A percentile compares a stretch with the other conserved stretches of the same genome.
Evolutionary conservation across 2,888 invertebrate species (phyloP).

Genomic region (Mythimna loreyi): DNA sequence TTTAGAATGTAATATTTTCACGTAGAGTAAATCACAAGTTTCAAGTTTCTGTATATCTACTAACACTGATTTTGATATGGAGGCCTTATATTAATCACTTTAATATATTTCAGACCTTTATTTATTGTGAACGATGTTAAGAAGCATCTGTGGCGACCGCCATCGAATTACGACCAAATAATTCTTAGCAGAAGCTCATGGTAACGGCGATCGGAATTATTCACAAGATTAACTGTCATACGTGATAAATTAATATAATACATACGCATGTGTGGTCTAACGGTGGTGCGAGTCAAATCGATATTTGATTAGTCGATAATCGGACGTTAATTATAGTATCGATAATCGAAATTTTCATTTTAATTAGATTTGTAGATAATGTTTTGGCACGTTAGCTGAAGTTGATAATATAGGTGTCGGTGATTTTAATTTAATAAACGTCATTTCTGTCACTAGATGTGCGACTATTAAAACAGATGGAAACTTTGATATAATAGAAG

Average conservation of each 20-base stretch:
- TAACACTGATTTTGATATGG: neutral
- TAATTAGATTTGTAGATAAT: slow-evolving; percentile 48
- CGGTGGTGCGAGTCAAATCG: slow-evolving; percentile 67
- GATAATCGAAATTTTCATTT: slow-evolving; percentile 57
- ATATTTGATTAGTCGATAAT: slow-evolving; percentile 74
- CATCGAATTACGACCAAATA: slow-evolving; percentile 53
- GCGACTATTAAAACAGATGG: neutral
- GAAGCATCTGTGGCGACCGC: slow-evolving; percentile 21
- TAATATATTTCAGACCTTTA: neutral
- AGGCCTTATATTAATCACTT: no score
- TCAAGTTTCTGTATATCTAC: neutral
- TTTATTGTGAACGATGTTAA: neutral
- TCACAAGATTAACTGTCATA: slow-evolving; percentile 69
- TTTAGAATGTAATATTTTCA: neutral
- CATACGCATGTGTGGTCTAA: slow-evolving; percentile 73
- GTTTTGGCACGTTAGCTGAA: slow-evolving; percentile 43
- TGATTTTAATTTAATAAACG: slow-evolving; percentile 24
- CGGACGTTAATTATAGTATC: slow-evolving; percentile 65
- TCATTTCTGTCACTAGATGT: neutral
- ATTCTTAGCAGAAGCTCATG: slow-evolving; percentile 50
- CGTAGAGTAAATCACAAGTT: neutral
- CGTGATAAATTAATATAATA: slow-evolving; percentile 73
- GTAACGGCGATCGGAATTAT: slow-evolving; percentile 60
- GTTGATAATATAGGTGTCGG: neutral
- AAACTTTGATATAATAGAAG: neutral